Base-by-base conservation (phyloP, 2,113 vertebrate species). In the Pleuronectes platessa region DNA sequence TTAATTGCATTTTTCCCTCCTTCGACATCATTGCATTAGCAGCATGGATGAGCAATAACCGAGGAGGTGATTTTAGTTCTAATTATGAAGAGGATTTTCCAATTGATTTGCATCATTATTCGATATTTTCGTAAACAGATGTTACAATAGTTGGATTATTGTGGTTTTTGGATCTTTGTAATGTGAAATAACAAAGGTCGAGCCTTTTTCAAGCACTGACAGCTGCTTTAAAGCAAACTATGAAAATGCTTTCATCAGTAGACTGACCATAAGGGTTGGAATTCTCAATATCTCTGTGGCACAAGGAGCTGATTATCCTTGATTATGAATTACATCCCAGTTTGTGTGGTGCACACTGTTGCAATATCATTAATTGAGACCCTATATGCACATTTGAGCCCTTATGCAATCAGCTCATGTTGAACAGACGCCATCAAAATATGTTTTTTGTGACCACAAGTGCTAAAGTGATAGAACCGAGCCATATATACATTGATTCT, bases 401-500 rank as follows among this genome's bases (percentile, higher is more conserved):
- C 59, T n/a, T 9, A 23, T 4, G 20, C 49, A 81, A 83, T 83
- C 76, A 49, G 21, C 61, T 67, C 12, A 12, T 55, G 21, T 59
- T 62, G 7, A 68, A 62, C 15, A 59, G 45, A 64, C 42, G 62
- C 11, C 37, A 65, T 69, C 26, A 31, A 81, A 84, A 40, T 51
- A 69, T 10, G 18, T 60, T 18, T 4, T 75, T 61, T 60, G 20
- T n/a, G 51, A 61, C 47, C 68, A 60, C 31, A 65, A 53, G 77
- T 35, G 63, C 45, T 85, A 74, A 80, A 75, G 61, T 63, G 73
- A 74, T 92, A 69, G 68, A 71, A 85, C 55, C 58, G 35, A 90
- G 82, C 82, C 69, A 78, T 81, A 86, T 53, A 65, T 63, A 71
- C 91, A 91, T 82, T 94, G 91, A 91, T 88, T 92, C 89, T 85